Percentiles rank a stretch among this genome's conserved stretches.
These are phyloP conservation scores for Gadus macrocephalus DNA, from an alignment of 2,113 vertebrate species.

Conservation along the genomic window DNA sequence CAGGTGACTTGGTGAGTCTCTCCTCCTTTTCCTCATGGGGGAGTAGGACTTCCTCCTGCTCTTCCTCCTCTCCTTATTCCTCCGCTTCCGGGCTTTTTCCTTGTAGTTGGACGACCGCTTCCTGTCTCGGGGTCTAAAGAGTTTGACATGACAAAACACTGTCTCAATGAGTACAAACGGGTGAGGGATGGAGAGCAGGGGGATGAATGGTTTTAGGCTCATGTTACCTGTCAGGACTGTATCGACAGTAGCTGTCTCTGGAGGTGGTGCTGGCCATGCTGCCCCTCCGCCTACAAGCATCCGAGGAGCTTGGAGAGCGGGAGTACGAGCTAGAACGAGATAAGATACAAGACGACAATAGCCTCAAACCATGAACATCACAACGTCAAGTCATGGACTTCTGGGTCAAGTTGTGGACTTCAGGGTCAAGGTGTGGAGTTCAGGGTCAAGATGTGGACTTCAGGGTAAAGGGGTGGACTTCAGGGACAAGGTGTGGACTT, in stretches of 20 bases:
- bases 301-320: slow-evolving; percentile 80
- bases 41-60: slow-evolving; percentile 80
- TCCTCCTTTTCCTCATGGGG: slow-evolving; percentile 89
- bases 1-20: slow-evolving; percentile 95
- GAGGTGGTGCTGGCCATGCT: slow-evolving; percentile 75
- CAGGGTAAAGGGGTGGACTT: neutral
- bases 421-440: no score
- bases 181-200: neutral
- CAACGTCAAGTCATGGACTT: neutral
- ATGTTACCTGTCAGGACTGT: slow-evolving; percentile 82
- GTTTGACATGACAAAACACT: neutral
- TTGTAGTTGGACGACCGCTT: slow-evolving; percentile 66
- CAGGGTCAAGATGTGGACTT: neutral
- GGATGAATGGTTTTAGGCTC: neutral
- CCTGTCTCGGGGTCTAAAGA: slow-evolving; percentile 67
- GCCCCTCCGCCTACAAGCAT: slow-evolving; percentile 77
- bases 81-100: slow-evolving; percentile 70
- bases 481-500: neutral
- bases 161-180: neutral
- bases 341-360: neutral
- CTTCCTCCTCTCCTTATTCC: slow-evolving; percentile 67
- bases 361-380: neutral
- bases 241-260: slow-evolving; percentile 83
- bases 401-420: no score
- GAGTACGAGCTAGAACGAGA: slow-evolving; percentile 79